A percentile compares a stretch with the other conserved stretches of the same genome.
These are phyloP conservation scores for Sesamia inferens DNA, from an alignment of 2,888 invertebrate species.

Conservation along the genomic window DNA sequence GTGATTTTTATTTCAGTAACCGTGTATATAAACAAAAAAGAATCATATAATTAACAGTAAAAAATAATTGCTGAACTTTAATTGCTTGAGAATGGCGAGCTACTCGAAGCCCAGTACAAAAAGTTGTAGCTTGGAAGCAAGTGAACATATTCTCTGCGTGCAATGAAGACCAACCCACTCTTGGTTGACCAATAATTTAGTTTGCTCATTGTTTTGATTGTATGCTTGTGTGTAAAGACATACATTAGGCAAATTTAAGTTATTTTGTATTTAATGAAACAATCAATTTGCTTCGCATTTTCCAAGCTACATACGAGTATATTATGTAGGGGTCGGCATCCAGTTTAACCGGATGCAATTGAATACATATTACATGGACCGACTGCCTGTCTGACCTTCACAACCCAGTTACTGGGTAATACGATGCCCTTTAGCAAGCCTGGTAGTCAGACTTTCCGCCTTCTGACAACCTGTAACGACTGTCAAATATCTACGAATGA, in stretches of 20 bases:
- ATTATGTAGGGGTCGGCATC: no score
- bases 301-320: no score
- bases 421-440: no score
- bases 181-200: not conserved
- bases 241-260: not conserved
- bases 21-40: constrained; percentile 13
- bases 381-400: no score
- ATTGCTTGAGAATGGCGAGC: constrained; percentile 19
- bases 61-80: constrained; percentile 9
- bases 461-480: no score
- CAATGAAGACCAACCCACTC: constrained; percentile 1
- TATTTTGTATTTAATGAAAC: not conserved
- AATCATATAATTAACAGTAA: constrained; percentile 8
- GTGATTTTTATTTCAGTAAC: not conserved
- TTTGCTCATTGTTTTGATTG: constrained; percentile 5
- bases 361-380: no score
- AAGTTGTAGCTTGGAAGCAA: not conserved
- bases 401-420: no score
- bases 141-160: not conserved
- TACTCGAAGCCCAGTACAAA: not conserved
- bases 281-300: no score
- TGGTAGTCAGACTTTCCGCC: no score
- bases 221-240: no score
- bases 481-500: no score
- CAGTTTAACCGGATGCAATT: no score